Evolutionary conservation across 2,888 invertebrate genomes (phyloP), one percentile per base, ranked within the genome.

Genomic region (Argyresthia goedartella): DNA sequence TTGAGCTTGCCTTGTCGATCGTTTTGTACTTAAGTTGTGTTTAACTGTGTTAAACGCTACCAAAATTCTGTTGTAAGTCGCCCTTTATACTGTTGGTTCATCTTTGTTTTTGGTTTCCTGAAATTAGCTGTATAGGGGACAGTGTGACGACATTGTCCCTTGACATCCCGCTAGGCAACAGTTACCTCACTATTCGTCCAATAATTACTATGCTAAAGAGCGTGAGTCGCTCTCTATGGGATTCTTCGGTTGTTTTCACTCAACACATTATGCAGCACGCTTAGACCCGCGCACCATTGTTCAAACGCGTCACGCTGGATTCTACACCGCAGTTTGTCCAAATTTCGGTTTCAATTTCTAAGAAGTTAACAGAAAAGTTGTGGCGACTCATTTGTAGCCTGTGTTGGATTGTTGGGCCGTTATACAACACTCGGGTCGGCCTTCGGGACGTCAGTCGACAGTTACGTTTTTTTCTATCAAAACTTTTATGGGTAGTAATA

Each of bases 281-380:
- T 84, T 80, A 76, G 66, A 63, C 68, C 66, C 69, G 69, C 63
- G 69, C 65, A 62, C 64, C 65, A 61, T 78, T 78, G 79, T 80
- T 59, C 55, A 51, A 59, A 25, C 2, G 59, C 62, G 64, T 60
- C 64, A 74, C 67, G 73, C 59, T 64, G 65, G 60, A 73, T 73
- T 71, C 62, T 62, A 72, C 75, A 81, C 84, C 85, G 67, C 85
- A 85, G 75, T 81, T 72, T 75, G 85, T 84, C 81, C 81, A 82
- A 81, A 84, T 82, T 75, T 85, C 76, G 84, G 85, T 85, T 84
- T 80, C 71, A 58, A 65, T 72, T 84, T 86, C 85, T 76, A 55
- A 67, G 85, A 85, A 85, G 59, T 60, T 44, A 50, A 50, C 50
- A 43, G 50, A 50, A 63, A 25, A 2, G 25, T 25, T 25, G 25